phyloP scores from a whole-genome alignment of 2,888 invertebrate species.

The Lasioglossum oenotherae region DNA sequence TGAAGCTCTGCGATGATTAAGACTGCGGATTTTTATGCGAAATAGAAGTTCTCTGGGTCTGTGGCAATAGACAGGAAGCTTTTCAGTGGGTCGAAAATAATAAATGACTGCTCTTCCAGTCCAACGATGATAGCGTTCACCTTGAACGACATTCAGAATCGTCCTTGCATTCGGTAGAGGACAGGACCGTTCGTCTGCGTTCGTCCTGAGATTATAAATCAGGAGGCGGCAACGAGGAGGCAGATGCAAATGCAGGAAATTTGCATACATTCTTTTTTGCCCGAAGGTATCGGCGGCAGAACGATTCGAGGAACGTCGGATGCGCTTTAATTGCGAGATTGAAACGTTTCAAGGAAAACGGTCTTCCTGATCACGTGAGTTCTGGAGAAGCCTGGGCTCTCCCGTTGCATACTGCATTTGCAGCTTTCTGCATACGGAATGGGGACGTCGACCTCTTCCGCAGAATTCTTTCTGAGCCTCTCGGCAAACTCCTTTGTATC shows the following conservation, averaged over 20 bases:
- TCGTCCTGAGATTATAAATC: not conserved
- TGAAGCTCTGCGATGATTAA: too few species aligned
- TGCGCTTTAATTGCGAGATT: constrained; percentile 32
- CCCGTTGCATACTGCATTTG: not conserved
- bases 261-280: not conserved
- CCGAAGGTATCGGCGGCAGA: not conserved
- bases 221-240: not conserved
- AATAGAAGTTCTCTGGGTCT: too few species aligned
- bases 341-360: not conserved
- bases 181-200: not conserved
- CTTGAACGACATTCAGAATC: constrained; percentile 1
- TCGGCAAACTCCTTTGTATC: not conserved
- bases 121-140: not conserved
- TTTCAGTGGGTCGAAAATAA: too few species aligned
- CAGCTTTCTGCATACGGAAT: not conserved
- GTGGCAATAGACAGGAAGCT: too few species aligned
- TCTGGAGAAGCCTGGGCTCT: not conserved
- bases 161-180: not conserved
- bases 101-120: too few species aligned
- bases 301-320: constrained; percentile 33
- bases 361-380: not conserved
- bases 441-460: not conserved
- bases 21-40: too few species aligned
- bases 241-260: not conserved
- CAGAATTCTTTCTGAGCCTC: not conserved